Base-by-base conservation (phyloP, 35 echinoderm and acorn worm species). In the Apostichopus japonicus region DNA sequence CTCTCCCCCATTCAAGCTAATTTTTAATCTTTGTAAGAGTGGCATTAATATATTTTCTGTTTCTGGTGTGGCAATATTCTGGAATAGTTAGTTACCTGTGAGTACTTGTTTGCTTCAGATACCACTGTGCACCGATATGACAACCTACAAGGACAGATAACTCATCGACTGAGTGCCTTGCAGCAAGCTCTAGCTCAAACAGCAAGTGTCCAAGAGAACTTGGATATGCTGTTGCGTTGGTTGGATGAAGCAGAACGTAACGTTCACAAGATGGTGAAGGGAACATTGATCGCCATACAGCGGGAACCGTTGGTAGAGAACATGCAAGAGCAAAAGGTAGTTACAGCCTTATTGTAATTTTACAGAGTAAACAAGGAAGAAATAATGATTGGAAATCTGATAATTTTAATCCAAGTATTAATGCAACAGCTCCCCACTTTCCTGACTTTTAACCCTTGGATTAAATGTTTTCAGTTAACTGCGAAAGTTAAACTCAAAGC, bases 291-390 rank as follows among this genome's bases (percentile, higher is more conserved):
- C 23, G 92, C 92, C 15, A 78, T 95, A 53, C 94, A 99, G 88
- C 90, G 92, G 79, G 92, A 96, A 53, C 95, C 97, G 72, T 62
- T 99, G 8, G 87, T 99, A 53, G 93, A 96, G 79, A 99, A 99
- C 87, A 82, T 95, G 53, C 97, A 99, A 65, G 97, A 96, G 54
- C 93, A 95, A 52, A 99, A 94, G 97, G 97, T 99, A 91, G 33
- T 79, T 10, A 70, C 24, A 61, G 57, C 57, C 57, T 61, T 61
- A 61, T 61, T 44, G 33, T 44, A 44, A 4, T 22, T 86, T 52
- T 5, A 73, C 4, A 27, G 87, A 22, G 4, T 9, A 90, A 1
- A 72, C 22, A 17, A 70, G 65, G 27, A 72, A 4, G 5, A 17
- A 13, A 90, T 4, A 56, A 90, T 22, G 70, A 24, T 87, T 33